Evolutionary conservation across 2,797 vertebrate species (phyloP), one percentile per base, ranked within the genome.

Genomic region (Myotis findleyi): DNA sequence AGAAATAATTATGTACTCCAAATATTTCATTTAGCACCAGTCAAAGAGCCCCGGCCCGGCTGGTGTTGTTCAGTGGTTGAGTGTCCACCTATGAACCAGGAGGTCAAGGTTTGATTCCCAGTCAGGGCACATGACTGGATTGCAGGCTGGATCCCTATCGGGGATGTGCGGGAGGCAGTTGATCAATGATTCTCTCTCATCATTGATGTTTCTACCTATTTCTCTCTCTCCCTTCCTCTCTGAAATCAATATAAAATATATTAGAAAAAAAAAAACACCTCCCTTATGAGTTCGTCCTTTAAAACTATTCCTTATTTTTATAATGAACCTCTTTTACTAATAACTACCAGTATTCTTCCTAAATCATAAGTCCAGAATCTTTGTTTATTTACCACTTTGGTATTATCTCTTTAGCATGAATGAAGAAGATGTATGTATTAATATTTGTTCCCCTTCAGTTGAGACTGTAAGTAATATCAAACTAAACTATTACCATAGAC

Each of bases 301-400:
- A 66, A 49, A 87, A 73, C 8, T 62, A 7, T 84, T 96, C 6
- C 5, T 68, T 82, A 44, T 89, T 73, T n/a, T 75, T 62, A 83
- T 68, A 87, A 38, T 79, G 3, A 11, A 5, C 5, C 27, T 16
- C 38, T 8, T 95, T 77, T 87, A 80, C 9, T 23, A n/a, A 59
- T 3, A 9, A 13, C 30, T 36, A 73, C 64, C 81, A 72, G 9
- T 84, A 87, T 72, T 94, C 97, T 94, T 36, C 8, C 25, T 25
- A 90, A 97, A 92, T 9, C 0, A 0, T 73, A 75, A 64, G 27
- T 68, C 76, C 87, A 94, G 38, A 95, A 95, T 62, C 4, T 86
- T 97, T 96, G 11, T 97, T n/a, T n/a, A 49, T 97, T 84, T 96
- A 33, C 23, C 3, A 87, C 27, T 86, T 77, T 95, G 66, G 86